Conservation (phyloP, 2,888 invertebrate genomes). For the Camponotus fellah region DNA sequence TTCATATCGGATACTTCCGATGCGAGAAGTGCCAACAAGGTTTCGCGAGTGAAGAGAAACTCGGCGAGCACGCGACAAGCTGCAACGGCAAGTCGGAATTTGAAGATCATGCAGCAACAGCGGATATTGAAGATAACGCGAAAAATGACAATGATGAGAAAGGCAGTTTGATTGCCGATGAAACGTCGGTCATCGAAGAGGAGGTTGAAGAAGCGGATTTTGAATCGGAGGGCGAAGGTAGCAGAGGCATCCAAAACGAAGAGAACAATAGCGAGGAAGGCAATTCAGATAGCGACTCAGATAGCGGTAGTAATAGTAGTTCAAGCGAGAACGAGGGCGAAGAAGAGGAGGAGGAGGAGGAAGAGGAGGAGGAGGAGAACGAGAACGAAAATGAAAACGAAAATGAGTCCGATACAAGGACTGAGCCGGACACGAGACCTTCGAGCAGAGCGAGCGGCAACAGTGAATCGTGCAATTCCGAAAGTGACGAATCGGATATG, state of each 20-base stretch:
- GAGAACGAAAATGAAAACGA: constrained; percentile 70
- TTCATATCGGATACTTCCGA: constrained; percentile 86
- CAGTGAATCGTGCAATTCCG: constrained; percentile 73
- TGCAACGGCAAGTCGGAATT: constrained; percentile 75
- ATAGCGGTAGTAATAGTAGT: constrained; percentile 70
- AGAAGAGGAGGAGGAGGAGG: constrained; percentile 60
- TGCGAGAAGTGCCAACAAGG: constrained; percentile 81
- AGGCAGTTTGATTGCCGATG: constrained; percentile 69
- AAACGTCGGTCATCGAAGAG: constrained; percentile 68
- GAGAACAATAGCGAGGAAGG: constrained; percentile 71
- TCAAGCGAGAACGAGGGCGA: constrained; percentile 71
- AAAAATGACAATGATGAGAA: constrained; percentile 71
- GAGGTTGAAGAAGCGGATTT: constrained; percentile 73
- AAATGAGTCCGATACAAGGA: constrained; percentile 71
- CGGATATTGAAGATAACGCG: constrained; percentile 61
- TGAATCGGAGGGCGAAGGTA: constrained; percentile 75
- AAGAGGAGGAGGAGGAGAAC: constrained; percentile 49
- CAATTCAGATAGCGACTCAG: constrained; percentile 69
- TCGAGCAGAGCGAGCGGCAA: constrained; percentile 74
- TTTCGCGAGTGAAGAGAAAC: constrained; percentile 79
- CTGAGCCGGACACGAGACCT: constrained; percentile 71
- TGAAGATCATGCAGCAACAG: constrained; percentile 54
- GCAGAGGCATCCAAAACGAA: constrained; percentile 73
- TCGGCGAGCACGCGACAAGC: constrained; percentile 77
- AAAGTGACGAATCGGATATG: constrained; percentile 75